Evolutionary conservation across 2,113 vertebrate species (phyloP), one percentile per base, ranked within the genome.

Genomic region (Oostethus manadensis): DNA sequence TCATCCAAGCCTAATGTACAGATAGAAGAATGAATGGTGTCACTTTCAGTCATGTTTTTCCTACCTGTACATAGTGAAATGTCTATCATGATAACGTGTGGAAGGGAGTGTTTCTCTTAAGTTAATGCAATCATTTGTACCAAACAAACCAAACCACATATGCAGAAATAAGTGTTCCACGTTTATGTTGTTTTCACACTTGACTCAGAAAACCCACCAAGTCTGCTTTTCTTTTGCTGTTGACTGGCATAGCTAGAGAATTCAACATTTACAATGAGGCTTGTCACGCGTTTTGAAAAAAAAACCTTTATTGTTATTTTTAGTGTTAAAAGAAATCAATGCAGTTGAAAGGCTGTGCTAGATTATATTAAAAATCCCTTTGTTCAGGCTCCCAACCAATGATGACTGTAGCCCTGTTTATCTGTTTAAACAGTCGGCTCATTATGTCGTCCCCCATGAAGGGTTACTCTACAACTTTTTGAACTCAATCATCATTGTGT

Each of bases 151-250:
- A 6, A 60, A 58, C 4, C 13, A 50, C 29, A 23, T 5, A 35
- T 45, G 38, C 16, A 54, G 54, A 58, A 53, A 15, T 45, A 26
- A 21, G 11, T 11, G 10, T 15, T 8, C 5, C 18, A 18, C 21
- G 14, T 46, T 57, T 62, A 16, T 56, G 47, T 48, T 21, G 14
- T 44, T 21, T 43, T 45, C 45, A n/a, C 59, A 9, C 35, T 33
- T 55, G 10, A 14, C 33, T 40, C 29, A 15, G 42, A 57, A 57
- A 20, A 60, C 49, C 49, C 55, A 16, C 44, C 4, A 3, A 68
- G 64, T 82, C 79, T 82, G 82, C 76, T 56, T 77, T 74, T 60
- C 59, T 79, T 83, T 77, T 77, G 66, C 70, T 62, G 65, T 70
- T 67, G 59, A 77, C 57, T 74, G 66, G 47, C 60, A 55, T 18